Conservation (phyloP, 1,140 invertebrate genomes). For the Pantala flavescens region DNA sequence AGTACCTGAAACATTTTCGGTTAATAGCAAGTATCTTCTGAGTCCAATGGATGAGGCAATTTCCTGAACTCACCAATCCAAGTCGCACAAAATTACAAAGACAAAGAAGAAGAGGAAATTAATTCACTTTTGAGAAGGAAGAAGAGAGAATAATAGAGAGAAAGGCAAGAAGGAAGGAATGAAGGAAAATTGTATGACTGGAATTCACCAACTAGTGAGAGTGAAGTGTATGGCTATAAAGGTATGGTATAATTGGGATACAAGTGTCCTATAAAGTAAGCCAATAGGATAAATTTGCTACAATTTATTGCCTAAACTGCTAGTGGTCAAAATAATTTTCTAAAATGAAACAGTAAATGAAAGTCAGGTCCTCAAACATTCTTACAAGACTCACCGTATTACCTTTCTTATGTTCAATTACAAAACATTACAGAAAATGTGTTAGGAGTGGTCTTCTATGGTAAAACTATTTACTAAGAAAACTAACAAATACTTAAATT, state of each 20-base stretch:
- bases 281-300: too few relatives aligned
- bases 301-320: too few relatives aligned
- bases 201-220: conserved; percentile 12
- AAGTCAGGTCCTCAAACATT: too few relatives aligned
- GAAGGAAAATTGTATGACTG: neutral
- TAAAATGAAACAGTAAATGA: too few relatives aligned
- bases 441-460: too few relatives aligned
- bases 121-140: neutral
- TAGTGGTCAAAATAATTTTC: too few relatives aligned
- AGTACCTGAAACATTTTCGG: conserved; percentile 36
- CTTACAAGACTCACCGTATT: too few relatives aligned
- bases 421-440: too few relatives aligned
- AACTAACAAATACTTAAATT: too few relatives aligned
- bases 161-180: conserved; percentile 19
- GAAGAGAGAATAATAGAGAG: conserved; percentile 30
- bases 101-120: conserved; percentile 27
- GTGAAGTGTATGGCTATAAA: neutral
- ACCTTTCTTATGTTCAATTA: too few relatives aligned
- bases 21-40: conserved; percentile 38
- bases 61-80: conserved; percentile 35
- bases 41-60: conserved; percentile 36
- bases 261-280: too few relatives aligned
- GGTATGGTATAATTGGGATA: neutral
- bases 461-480: too few relatives aligned
- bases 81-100: conserved; percentile 27